These are phyloP conservation scores for Varecia variegata DNA, from an alignment of 2,797 vertebrate species.

Conservation along the genomic window DNA sequence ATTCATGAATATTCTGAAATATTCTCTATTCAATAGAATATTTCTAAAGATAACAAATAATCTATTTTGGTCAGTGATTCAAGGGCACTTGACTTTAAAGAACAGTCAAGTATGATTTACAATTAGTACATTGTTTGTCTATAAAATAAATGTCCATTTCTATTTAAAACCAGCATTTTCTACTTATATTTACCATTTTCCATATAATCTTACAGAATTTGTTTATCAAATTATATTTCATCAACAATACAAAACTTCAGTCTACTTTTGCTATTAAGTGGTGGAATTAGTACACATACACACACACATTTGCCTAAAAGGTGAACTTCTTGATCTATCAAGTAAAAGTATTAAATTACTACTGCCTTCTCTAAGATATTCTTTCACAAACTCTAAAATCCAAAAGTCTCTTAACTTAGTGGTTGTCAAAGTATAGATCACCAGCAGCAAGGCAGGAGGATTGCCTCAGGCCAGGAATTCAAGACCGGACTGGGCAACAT, in stretches of 20 bases:
- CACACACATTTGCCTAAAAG: background rate
- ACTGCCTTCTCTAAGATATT: background rate
- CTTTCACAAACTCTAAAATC: background rate
- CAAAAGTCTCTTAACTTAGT: background rate
- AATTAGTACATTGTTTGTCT: background rate
- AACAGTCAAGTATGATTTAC: background rate
- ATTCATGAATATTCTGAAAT: constrained; percentile 39
- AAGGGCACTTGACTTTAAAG: background rate
- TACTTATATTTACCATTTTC: constrained; percentile 21
- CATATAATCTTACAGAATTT: background rate
- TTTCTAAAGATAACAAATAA: constrained; percentile 33
- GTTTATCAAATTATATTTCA: constrained; percentile 19
- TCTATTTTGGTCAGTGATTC: constrained; percentile 37
- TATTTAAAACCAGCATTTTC: constrained; percentile 11
- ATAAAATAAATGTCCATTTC: background rate
- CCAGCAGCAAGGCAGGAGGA: background rate
- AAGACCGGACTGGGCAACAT: background rate
- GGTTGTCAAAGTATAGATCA: background rate
- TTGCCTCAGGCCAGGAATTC: background rate
- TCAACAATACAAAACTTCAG: constrained; percentile 27
- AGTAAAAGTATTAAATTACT: background rate
- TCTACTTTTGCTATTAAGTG: background rate
- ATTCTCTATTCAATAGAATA: constrained; percentile 38
- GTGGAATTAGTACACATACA: background rate
- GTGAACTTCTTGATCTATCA: constrained; percentile 1